Evolutionary conservation across 2,797 vertebrate genomes (phyloP), one percentile per base, ranked within the genome.

Genomic region (Ataeniobius toweri): DNA sequence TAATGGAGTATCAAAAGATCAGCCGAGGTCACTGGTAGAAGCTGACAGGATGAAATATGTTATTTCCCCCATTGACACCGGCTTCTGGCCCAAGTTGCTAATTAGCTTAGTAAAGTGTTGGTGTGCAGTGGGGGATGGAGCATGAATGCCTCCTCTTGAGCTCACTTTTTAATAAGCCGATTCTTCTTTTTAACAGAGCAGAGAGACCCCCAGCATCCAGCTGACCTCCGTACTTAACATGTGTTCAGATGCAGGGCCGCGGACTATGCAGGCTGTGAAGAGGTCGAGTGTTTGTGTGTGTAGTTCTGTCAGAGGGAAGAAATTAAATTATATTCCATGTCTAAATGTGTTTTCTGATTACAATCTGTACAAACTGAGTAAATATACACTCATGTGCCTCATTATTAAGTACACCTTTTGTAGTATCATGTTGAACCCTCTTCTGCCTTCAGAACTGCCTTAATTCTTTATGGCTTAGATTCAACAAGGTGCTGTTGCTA

Each of bases 141-240:
- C 83, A 86, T 86, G 82, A 82, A 82, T 61, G 82, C 87, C 80
- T 91, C 85, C 88, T 92, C 85, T 74, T 16, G 87, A 92, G 88
- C 84, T 94, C 88, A 89, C 85, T 93, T 94, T 94, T 94, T 94
- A 95, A 95, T 94, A 95, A 94, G 92, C 88, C 85, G 86, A 92
- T 89, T 91, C 90, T 89, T 90, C 89, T 93, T 92, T 94, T 91
- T 91, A 92, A 83, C 86, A 88, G 89, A 92, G 89, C 87, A 90
- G 88, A 83, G 86, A 91, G 89, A 90, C 89, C 88, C 81, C 73
- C 78, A 84, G 83, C 91, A 88, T 89, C 85, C 80, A 81, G 86
- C 90, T 93, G 90, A 91, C 92, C 93, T 91, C 83, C 22, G 75
- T 90, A 91, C 86, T 94, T 92, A 94, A 90, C 90, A 89, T 80